Percentiles rank a stretch among this genome's conserved stretches.
These are phyloP conservation scores for Norana najaformis DNA, from an alignment of 2,888 invertebrate species.

Conservation along the genomic window DNA sequence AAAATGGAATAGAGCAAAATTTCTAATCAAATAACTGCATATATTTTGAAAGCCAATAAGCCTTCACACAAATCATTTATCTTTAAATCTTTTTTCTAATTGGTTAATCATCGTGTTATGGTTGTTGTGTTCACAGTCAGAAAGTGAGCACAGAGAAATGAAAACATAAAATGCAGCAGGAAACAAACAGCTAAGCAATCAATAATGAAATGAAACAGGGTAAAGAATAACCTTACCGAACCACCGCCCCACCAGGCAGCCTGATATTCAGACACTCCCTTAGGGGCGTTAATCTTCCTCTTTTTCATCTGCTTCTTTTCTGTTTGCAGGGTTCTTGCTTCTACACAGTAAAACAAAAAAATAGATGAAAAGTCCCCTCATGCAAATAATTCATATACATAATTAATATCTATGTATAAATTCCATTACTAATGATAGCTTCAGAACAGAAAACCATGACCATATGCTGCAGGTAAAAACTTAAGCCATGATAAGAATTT, in stretches of 20 bases:
- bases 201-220: background rate
- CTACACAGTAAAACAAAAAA: background rate
- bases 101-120: background rate
- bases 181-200: background rate
- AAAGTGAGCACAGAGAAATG: background rate
- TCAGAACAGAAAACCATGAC: background rate
- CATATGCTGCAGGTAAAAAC: background rate
- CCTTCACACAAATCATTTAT: too few relatives aligned
- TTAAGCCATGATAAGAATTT: too few relatives aligned
- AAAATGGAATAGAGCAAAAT: too few relatives aligned
- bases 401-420: background rate
- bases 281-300: conserved; percentile 78
- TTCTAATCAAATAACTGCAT: too few relatives aligned
- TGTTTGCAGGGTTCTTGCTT: background rate
- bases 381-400: background rate
- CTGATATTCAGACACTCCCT: conserved; percentile 96
- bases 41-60: too few relatives aligned
- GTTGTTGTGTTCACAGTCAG: background rate
- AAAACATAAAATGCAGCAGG: background rate
- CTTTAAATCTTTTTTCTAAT: background rate
- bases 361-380: background rate
- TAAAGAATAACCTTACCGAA: conserved; percentile 54
- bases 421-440: background rate
- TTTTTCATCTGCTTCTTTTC: conserved; percentile 54
- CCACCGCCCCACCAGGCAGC: conserved; percentile 74